phyloP scores from a whole-genome alignment of 2,888 invertebrate species.

The Neoaliturus tenellus region DNA sequence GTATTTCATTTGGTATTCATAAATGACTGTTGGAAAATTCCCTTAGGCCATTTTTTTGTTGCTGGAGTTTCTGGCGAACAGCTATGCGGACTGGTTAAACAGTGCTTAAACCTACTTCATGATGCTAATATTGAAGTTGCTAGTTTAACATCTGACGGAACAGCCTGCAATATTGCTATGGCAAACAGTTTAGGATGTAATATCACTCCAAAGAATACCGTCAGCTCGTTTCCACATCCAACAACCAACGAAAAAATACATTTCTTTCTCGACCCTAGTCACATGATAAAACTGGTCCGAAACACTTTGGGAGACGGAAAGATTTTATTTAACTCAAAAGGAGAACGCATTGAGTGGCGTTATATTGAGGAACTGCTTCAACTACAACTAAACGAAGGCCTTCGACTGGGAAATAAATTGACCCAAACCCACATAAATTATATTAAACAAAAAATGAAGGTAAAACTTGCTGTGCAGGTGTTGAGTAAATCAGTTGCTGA shows the following conservation, averaged over 20 bases:
- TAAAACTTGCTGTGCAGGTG: neutral
- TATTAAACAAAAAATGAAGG: neutral
- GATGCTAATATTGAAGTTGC: neutral
- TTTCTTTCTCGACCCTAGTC: constrained; percentile 61
- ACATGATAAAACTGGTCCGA: constrained; percentile 67
- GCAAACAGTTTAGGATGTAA: constrained; percentile 27
- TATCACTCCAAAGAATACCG: neutral
- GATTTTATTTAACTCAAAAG: constrained; percentile 53
- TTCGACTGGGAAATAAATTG: constrained; percentile 63
- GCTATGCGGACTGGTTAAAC: constrained; percentile 21
- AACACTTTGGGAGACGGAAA: constrained; percentile 66
- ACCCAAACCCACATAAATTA: neutral
- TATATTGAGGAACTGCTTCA: constrained; percentile 63
- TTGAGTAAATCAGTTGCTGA: constrained; percentile 51
- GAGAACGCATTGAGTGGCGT: constrained; percentile 61
- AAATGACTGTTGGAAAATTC: constrained; percentile 30
- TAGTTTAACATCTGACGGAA: constrained; percentile 30
- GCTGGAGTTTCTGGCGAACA: constrained; percentile 35
- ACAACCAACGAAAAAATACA: neutral
- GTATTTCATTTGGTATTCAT: constrained; percentile 48
- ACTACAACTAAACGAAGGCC: constrained; percentile 64
- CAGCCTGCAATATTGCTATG: neutral
- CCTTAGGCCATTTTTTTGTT: constrained; percentile 47
- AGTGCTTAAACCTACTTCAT: constrained; percentile 20
- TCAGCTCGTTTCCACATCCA: neutral